Conservation (phyloP, 2,113 vertebrate genomes). For the Mugil cephalus region DNA sequence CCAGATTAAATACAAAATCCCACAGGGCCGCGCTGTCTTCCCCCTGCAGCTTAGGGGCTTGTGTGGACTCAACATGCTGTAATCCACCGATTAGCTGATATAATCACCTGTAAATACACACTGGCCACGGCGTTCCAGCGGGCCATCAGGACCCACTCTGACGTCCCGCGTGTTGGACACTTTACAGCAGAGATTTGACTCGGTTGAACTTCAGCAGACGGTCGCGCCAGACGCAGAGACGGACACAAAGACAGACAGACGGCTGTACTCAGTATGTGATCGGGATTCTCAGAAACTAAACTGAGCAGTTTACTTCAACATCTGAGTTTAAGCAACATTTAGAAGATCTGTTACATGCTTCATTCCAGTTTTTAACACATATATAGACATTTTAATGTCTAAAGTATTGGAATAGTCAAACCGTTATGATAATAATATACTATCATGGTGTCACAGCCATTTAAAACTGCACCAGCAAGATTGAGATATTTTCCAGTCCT, state of each 20-base stretch:
- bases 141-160: conserved; percentile 16
- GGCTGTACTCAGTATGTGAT: conserved; percentile 33
- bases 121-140: conserved; percentile 49
- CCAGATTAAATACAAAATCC: conserved; percentile 83
- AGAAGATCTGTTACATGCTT: too few species aligned
- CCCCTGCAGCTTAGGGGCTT: conserved; percentile 71
- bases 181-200: conserved; percentile 15
- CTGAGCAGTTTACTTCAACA: conserved; percentile 7
- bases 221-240: conserved; percentile 37
- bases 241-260: too few species aligned
- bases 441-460: too few species aligned
- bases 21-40: conserved; percentile 67
- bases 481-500: too few species aligned
- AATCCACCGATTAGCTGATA: conserved; percentile 89
- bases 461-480: too few species aligned
- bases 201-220: conserved; percentile 35
- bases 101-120: conserved; percentile 91
- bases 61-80: conserved; percentile 85
- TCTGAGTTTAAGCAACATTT: too few species aligned
- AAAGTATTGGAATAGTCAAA: too few species aligned
- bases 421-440: too few species aligned
- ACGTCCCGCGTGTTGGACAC: conserved; percentile 2
- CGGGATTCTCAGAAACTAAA: conserved; percentile 46
- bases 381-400: too few species aligned
- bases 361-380: too few species aligned